Evolutionary conservation across 2,888 invertebrate species (phyloP).

Genomic region (Campopleginae sp.): DNA sequence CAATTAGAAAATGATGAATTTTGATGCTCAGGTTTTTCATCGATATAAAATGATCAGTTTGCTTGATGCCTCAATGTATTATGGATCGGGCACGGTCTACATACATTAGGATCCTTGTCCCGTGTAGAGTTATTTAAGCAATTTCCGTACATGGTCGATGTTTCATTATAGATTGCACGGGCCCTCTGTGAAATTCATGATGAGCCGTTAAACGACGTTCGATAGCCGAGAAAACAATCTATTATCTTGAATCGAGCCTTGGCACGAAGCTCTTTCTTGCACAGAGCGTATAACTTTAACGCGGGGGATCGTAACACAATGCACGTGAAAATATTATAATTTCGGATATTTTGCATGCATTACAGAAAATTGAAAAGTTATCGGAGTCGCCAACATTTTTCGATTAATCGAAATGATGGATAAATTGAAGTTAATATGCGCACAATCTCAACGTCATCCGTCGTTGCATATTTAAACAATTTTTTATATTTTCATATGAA

Average conservation of each 20-base stretch:
- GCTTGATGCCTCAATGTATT: conserved; percentile 57
- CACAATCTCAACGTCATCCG: not conserved
- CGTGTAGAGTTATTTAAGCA: conserved; percentile 40
- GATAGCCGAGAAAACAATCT: conserved; percentile 77
- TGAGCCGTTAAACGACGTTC: conserved; percentile 80
- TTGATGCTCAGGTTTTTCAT: not conserved
- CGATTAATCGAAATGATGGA: not conserved
- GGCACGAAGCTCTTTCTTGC: conserved; percentile 36
- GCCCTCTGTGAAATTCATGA: conserved; percentile 79
- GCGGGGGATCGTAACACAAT: conserved; percentile 15
- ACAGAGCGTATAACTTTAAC: not conserved
- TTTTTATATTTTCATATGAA: not conserved
- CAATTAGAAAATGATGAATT: not conserved
- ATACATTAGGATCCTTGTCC: conserved; percentile 65
- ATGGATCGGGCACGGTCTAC: conserved; percentile 62
- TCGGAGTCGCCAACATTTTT: conserved; percentile 22
- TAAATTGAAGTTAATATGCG: not conserved
- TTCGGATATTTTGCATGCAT: conserved; percentile 38
- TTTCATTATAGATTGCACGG: conserved; percentile 80
- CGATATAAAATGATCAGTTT: not conserved
- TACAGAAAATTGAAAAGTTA: conserved; percentile 42
- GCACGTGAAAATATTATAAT: conserved; percentile 51
- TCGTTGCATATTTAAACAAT: not conserved
- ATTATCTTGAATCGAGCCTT: conserved; percentile 71
- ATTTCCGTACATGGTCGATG: conserved; percentile 73